Evolutionary conservation across 2,113 vertebrate species (phyloP), one percentile per base, ranked within the genome.

Genomic region (Tympanuchus pallidicinctus): DNA sequence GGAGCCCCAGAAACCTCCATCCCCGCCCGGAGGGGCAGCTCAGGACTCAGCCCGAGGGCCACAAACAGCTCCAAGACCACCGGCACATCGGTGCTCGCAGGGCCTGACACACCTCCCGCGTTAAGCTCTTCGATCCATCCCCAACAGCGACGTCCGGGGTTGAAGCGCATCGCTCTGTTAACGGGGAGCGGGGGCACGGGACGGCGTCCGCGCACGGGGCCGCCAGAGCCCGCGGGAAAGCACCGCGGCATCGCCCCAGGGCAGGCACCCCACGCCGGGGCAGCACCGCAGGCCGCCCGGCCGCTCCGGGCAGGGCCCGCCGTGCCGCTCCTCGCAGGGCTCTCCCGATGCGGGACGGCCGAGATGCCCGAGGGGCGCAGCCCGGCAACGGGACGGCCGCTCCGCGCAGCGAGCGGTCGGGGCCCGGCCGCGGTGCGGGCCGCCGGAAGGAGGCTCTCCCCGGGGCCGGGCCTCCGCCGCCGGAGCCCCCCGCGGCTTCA

Each of bases 1-100:
- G 57, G n/a, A 40, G 38, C 61, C 61, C 61, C 25, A 12, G 5
- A 17, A 15, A 38, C 28, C 24, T 34, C 63, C 71, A 4, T 42
- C 66, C 63, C 4, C 0, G 4, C 0, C 0, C 5, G 52, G 45
- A 50, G 32, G 11, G 0, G 5, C 1, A 47, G 45, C 48, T 11
- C 43, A 21, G 13, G 77, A 13, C 28, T 11, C 1, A 2, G 0
- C 4, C 0, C 0, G 21, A 22, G 56, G 24, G 48, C 56, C 57
- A 1, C 17, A 4, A 34, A 10, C 2, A 4, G 0, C 66, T 54
- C 64, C 0, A 2, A 19, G 57, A 32, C 47, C 5, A 1, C n/a
- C n/a, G 2, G 1, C 0, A 1, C 72, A 47, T 8, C 0, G 54
- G 42, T 38, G 19, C 30, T 2, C 17, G 32, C 4, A 43, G 28